Evolutionary conservation across 2,888 invertebrate species (phyloP).

Genomic region (Dolichomitus sp.): DNA sequence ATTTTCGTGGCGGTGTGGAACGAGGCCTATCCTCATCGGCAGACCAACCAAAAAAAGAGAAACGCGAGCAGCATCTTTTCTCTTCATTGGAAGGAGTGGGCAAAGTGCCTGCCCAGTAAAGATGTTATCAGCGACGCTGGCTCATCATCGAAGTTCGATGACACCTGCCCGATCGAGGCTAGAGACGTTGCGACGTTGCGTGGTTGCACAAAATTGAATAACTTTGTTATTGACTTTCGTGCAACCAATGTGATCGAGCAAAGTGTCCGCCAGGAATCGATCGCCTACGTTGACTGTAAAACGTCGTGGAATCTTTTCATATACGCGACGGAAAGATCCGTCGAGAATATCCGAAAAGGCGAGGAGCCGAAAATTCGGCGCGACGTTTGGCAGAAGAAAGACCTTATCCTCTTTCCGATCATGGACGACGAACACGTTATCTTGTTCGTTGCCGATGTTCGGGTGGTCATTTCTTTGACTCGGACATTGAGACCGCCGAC

Average conservation of each 20-base stretch:
- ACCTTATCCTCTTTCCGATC: neutral
- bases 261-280: neutral
- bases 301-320: neutral
- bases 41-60: no score
- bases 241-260: neutral
- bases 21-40: no score
- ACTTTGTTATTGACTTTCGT: slow-evolving; percentile 3
- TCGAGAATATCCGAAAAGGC: neutral
- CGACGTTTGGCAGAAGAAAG: neutral
- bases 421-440: neutral
- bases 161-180: neutral
- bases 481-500: neutral
- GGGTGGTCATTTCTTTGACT: neutral
- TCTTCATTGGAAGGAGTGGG: neutral
- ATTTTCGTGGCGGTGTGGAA: no score
- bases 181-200: neutral
- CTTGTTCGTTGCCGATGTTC: slow-evolving; percentile 10
- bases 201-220: slow-evolving; percentile 1
- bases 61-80: no score
- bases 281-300: neutral
- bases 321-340: neutral
- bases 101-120: neutral
- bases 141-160: no score
- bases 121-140: neutral
- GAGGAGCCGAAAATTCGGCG: neutral